phyloP scores from a whole-genome alignment of 2,113 vertebrate genomes.

The Apteryx owenii region DNA sequence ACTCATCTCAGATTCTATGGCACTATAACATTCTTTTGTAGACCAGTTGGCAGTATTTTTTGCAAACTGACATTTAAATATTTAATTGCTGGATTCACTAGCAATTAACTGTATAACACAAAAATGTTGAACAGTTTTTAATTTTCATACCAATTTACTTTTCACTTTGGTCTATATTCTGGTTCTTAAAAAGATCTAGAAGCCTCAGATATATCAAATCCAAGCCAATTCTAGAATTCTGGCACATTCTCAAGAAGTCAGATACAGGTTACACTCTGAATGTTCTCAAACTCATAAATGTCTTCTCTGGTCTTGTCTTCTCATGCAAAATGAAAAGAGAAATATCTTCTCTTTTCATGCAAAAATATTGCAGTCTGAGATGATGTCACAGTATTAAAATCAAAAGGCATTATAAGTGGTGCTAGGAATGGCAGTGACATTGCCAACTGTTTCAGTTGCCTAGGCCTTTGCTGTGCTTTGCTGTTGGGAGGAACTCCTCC shows the following conservation, averaged over 20 bases:
- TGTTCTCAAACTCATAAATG: neutral
- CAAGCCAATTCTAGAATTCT: neutral
- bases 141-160: slow-evolving; percentile 5
- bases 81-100: slow-evolving; percentile 33
- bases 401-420: neutral
- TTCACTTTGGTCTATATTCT: neutral
- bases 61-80: slow-evolving; percentile 29
- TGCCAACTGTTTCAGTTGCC: neutral
- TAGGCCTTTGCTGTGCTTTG: neutral
- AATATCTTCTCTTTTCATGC: neutral
- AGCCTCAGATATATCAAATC: neutral
- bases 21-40: neutral
- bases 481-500: neutral
- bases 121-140: neutral
- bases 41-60: neutral
- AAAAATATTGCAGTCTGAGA: neutral
- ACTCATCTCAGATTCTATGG: neutral
- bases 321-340: neutral
- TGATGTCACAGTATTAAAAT: neutral
- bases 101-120: neutral
- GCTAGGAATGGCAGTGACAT: neutral
- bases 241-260: neutral
- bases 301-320: neutral
- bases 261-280: fast-evolving
- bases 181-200: neutral